Evolutionary conservation across 2,113 vertebrate species (phyloP).

Genomic region (Tragelaphus buxtoni): DNA sequence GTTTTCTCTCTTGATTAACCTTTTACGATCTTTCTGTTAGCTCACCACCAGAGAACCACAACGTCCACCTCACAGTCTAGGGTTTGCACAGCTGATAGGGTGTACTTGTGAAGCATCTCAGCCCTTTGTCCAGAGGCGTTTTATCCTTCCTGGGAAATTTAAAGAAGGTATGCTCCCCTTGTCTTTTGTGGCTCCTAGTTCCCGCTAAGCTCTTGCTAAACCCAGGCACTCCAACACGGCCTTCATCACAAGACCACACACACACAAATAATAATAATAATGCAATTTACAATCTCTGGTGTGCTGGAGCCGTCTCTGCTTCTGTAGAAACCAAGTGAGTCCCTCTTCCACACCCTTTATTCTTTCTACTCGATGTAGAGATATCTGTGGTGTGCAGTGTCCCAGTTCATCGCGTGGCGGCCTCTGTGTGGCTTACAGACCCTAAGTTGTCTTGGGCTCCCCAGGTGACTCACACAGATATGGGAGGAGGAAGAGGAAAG

Average conservation of each 20-base stretch:
- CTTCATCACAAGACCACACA: not conserved
- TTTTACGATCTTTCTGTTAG: not conserved
- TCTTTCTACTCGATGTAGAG: slow-evolving; percentile 69
- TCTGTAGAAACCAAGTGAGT: slow-evolving; percentile 48
- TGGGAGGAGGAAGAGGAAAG: slow-evolving; percentile 9
- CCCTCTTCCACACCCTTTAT: not conserved
- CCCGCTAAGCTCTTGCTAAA: not conserved
- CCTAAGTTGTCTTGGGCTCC: slow-evolving; percentile 34
- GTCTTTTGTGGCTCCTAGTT: not conserved
- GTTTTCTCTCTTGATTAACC: not conserved
- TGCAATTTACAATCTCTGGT: not conserved
- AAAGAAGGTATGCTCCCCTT: not conserved
- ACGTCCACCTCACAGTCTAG: not conserved
- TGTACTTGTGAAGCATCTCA: not conserved
- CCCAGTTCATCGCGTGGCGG: slow-evolving; percentile 66
- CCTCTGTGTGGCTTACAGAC: slow-evolving; percentile 62
- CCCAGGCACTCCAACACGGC: not conserved
- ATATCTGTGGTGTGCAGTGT: slow-evolving; percentile 65
- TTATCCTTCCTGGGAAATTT: not conserved
- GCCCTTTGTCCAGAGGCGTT: not conserved
- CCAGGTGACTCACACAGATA: slow-evolving; percentile 59
- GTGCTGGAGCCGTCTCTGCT: slow-evolving; percentile 63
- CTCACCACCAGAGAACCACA: not conserved
- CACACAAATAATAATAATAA: not conserved
- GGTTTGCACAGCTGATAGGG: not conserved